Percentiles rank a stretch among this genome's conserved stretches.
phyloP scores from a whole-genome alignment of 2,888 invertebrate genomes.

The Diploptera punctata region DNA sequence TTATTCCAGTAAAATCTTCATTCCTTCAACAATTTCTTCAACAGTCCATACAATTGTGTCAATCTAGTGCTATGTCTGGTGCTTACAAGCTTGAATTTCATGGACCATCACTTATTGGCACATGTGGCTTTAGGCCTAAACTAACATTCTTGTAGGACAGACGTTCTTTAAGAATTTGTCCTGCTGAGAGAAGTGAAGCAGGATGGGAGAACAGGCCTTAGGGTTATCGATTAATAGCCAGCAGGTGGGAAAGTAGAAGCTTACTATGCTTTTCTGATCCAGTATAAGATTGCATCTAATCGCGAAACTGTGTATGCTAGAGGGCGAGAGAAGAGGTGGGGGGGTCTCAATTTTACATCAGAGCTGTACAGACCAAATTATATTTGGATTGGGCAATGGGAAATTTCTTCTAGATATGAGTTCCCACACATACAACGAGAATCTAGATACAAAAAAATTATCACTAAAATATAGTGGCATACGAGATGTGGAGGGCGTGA shows the following conservation, averaged over 20 bases:
- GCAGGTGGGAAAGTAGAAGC: conserved; percentile 9
- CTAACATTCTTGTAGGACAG: too few species aligned
- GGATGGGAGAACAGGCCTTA: too few species aligned
- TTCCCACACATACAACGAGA: conserved; percentile 24
- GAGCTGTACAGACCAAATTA: conserved; percentile 35
- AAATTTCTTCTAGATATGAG: conserved; percentile 35
- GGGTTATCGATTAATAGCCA: background rate
- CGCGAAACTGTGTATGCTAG: background rate
- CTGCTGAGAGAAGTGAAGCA: too few species aligned
- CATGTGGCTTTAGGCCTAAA: too few species aligned
- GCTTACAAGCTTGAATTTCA: too few species aligned
- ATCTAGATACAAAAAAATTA: conserved; percentile 29
- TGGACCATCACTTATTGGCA: too few species aligned
- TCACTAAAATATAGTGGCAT: conserved; percentile 36
- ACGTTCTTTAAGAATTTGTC: too few species aligned
- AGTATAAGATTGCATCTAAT: conserved; percentile 21
- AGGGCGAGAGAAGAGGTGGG: background rate
- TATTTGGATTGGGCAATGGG: conserved; percentile 37
- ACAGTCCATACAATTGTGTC: too few species aligned
- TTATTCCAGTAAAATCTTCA: too few species aligned
- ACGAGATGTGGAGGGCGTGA: background rate
- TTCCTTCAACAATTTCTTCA: too few species aligned
- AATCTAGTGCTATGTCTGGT: too few species aligned
- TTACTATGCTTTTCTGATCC: background rate
- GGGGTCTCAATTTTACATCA: conserved; percentile 24